Evolutionary conservation across 2,888 invertebrate genomes (phyloP).

Genomic region (Caenorhabditis sp.): DNA sequence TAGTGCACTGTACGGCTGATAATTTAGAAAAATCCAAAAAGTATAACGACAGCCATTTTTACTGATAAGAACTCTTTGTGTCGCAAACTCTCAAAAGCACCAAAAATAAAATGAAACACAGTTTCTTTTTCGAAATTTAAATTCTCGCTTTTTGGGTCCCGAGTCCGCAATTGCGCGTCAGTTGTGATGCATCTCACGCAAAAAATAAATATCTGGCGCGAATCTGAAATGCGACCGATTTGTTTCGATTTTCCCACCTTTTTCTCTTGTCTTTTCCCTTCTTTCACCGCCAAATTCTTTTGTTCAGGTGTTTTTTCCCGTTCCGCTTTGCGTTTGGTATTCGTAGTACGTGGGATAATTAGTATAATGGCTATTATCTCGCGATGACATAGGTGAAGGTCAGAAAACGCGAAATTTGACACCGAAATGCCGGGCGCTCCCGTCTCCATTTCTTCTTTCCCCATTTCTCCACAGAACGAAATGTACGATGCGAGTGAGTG

Average conservation of each 20-base stretch:
- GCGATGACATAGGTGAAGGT: conserved; percentile 58
- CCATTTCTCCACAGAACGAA: conserved; percentile 43
- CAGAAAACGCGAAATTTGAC: conserved; percentile 62
- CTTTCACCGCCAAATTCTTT: too few relatives aligned
- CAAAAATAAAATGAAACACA: too few relatives aligned
- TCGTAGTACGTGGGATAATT: conserved; percentile 34
- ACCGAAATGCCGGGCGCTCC: conserved; percentile 53
- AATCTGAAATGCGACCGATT: neutral
- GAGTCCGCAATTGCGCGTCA: conserved; percentile 8
- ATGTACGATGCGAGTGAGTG: conserved; percentile 38
- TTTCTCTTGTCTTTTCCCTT: too few relatives aligned
- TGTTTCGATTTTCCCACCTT: neutral
- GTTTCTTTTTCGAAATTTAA: too few relatives aligned
- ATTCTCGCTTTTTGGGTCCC: conserved; percentile 4
- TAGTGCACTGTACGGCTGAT: conserved; percentile 34
- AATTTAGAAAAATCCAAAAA: conserved; percentile 24
- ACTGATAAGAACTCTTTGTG: conserved; percentile 12
- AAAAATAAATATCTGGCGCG: neutral
- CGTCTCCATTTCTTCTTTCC: too few relatives aligned
- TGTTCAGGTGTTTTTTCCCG: neutral
- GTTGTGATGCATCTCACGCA: neutral
- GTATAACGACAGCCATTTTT: conserved; percentile 1
- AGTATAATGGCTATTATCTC: conserved; percentile 60
- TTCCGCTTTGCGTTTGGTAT: conserved; percentile 5
- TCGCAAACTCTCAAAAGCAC: conserved; percentile 10